Percentiles rank a stretch among this genome's conserved stretches.
These are phyloP conservation scores for Tricholaema leucomelas DNA, from an alignment of 2,113 vertebrate species.

Conservation along the genomic window DNA sequence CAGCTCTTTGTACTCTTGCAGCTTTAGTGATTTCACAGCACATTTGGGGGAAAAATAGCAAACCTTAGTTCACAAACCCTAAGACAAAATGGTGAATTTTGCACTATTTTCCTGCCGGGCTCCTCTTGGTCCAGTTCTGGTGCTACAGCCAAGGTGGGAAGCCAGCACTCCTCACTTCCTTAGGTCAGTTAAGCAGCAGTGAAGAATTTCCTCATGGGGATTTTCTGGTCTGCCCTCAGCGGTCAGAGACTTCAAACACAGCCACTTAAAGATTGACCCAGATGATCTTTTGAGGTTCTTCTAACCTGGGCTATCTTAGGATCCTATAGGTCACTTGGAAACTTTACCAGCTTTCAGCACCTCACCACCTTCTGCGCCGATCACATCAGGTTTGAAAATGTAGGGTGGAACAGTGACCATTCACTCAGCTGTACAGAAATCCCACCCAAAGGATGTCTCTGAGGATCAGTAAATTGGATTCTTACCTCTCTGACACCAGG, in stretches of 20 bases:
- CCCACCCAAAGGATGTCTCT: not conserved
- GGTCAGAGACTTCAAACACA: not conserved
- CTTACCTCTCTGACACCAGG: conserved; percentile 73
- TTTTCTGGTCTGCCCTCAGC: not conserved
- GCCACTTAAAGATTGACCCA: not conserved
- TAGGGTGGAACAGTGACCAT: not conserved
- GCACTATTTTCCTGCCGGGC: not conserved
- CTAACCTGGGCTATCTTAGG: no score
- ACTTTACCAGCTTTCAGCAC: not conserved
- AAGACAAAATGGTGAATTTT: not conserved
- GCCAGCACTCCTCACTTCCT: rapidly evolving
- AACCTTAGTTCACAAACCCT: not conserved
- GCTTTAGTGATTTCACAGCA: not conserved
- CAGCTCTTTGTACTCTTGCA: not conserved
- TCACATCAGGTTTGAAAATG: not conserved
- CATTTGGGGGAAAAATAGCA: not conserved
- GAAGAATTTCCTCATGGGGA: not conserved
- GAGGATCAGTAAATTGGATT: conserved; percentile 17
- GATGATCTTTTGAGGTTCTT: no score
- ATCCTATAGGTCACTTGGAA: not conserved
- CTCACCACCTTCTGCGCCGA: not conserved
- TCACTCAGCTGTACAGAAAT: not conserved
- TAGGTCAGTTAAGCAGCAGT: not conserved
- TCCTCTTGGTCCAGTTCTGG: not conserved
- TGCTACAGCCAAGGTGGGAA: not conserved